These are phyloP conservation scores for Drosophila simulans DNA, from an alignment of 1,140 invertebrate genomes.

Conservation along the genomic window DNA sequence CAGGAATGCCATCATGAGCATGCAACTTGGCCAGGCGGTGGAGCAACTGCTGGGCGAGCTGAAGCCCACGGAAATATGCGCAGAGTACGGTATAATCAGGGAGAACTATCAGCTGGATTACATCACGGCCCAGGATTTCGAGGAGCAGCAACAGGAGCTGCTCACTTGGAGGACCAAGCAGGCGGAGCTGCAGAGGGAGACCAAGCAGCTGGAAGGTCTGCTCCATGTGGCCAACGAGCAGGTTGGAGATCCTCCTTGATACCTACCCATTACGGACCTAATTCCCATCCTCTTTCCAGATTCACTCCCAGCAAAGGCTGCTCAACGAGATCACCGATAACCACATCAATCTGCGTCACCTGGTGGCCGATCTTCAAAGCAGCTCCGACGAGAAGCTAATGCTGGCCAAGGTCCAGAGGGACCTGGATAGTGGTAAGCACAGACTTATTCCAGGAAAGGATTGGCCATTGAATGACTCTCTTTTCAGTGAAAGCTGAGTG, in stretches of 20 bases:
- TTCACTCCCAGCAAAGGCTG: slow-evolving; percentile 76
- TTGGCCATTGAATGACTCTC: not conserved
- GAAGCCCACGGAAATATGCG: slow-evolving; percentile 51
- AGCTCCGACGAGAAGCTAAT: slow-evolving; percentile 74
- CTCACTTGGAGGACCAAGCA: slow-evolving; percentile 53
- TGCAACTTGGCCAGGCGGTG: slow-evolving; percentile 61
- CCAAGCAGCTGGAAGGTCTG: slow-evolving; percentile 82
- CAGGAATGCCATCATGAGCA: slow-evolving; percentile 51
- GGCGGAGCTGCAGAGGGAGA: slow-evolving; percentile 74
- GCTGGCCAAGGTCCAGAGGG: slow-evolving; percentile 75
- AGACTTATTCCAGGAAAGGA: not conserved
- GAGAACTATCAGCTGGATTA: slow-evolving; percentile 75
- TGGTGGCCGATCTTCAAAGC: slow-evolving; percentile 82
- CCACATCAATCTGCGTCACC: slow-evolving; percentile 77
- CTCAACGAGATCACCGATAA: slow-evolving; percentile 82
- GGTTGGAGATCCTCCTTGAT: not conserved
- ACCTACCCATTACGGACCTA: not conserved
- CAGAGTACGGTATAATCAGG: slow-evolving; percentile 73
- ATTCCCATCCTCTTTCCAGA: slow-evolving; percentile 22
- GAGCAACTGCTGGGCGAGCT: slow-evolving; percentile 63
- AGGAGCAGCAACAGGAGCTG: slow-evolving; percentile 53
- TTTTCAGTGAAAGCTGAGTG: slow-evolving; percentile 68
- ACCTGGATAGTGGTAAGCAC: slow-evolving; percentile 68
- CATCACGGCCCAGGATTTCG: slow-evolving; percentile 67
- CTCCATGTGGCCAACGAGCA: slow-evolving; percentile 84